A percentile compares a stretch with the other conserved stretches of the same genome.
phyloP scores from a whole-genome alignment of 2,888 invertebrate genomes.

The Falcaria lacertinaria region DNA sequence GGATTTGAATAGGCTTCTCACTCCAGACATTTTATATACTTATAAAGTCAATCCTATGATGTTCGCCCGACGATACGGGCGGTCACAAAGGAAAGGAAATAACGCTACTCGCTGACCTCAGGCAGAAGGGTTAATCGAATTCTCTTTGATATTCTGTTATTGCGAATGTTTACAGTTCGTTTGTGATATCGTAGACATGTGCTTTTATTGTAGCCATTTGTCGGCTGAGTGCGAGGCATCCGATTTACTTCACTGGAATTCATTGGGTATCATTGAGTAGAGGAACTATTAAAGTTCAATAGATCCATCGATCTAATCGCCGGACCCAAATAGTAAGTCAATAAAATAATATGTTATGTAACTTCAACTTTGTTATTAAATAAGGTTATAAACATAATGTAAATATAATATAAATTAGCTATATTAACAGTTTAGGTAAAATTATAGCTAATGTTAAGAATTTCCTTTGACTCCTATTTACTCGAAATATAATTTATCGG shows the following conservation, averaged over 20 bases:
- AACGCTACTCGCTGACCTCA: slow-evolving; percentile 24
- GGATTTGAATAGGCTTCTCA: slow-evolving; percentile 46
- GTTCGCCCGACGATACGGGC: slow-evolving; percentile 20
- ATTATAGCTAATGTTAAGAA: too few relatives aligned
- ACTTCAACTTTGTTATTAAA: too few relatives aligned
- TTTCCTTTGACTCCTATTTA: too few relatives aligned
- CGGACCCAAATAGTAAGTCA: too few relatives aligned
- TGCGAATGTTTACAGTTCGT: slow-evolving; percentile 15
- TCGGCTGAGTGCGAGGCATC: not conserved
- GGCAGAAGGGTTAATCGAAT: slow-evolving; percentile 33
- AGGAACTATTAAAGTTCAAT: not conserved
- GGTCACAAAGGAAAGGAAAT: slow-evolving; percentile 27
- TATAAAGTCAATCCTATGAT: slow-evolving; percentile 28
- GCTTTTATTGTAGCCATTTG: slow-evolving; percentile 1
- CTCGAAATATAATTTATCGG: too few relatives aligned
- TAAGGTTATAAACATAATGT: too few relatives aligned
- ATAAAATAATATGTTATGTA: too few relatives aligned
- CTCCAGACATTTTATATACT: slow-evolving; percentile 27
- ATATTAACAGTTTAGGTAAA: too few relatives aligned
- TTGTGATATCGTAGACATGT: slow-evolving; percentile 2
- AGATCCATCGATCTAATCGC: slow-evolving; percentile 6
- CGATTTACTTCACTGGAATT: not conserved
- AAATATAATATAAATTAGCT: too few relatives aligned
- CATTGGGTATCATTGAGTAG: not conserved
- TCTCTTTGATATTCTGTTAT: slow-evolving; percentile 24